A percentile compares a stretch with the other conserved stretches of the same genome.
Evolutionary conservation across 1,140 invertebrate genomes (phyloP).

Genomic region (Latrodectus geometricus): DNA sequence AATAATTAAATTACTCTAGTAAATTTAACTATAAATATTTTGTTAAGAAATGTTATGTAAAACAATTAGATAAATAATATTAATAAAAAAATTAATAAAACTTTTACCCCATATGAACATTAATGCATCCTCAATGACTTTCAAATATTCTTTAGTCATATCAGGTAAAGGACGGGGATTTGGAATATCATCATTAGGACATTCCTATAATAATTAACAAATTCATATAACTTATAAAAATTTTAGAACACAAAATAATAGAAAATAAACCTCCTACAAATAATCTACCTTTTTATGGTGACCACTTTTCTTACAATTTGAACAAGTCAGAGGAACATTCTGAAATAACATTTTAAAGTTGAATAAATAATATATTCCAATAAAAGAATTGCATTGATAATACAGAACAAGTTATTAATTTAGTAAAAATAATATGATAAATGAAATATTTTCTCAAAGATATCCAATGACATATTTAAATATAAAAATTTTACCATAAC

Average conservation of each 20-base stretch:
- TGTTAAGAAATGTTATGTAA: too few relatives aligned
- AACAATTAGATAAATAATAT: too few relatives aligned
- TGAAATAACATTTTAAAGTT: neutral
- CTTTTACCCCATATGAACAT: slow-evolving; percentile 31
- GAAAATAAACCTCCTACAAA: neutral
- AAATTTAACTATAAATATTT: too few relatives aligned
- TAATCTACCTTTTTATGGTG: slow-evolving; percentile 69
- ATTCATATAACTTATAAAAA: neutral
- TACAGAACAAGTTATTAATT: too few relatives aligned
- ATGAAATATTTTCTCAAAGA: too few relatives aligned
- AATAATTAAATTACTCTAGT: too few relatives aligned
- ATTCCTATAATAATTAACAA: slow-evolving; percentile 65
- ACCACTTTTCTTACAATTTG: slow-evolving; percentile 72
- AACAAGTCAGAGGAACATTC: slow-evolving; percentile 68
- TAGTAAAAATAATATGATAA: too few relatives aligned
- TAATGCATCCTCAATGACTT: neutral
- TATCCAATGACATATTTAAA: too few relatives aligned
- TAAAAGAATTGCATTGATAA: too few relatives aligned
- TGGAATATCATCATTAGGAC: slow-evolving; percentile 73
- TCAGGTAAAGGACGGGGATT: slow-evolving; percentile 68
- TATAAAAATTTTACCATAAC: too few relatives aligned
- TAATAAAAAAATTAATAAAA: neutral
- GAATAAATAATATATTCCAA: neutral
- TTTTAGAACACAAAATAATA: neutral
- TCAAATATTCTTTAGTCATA: slow-evolving; percentile 55